A percentile compares a stretch with the other conserved stretches of the same genome.
phyloP scores from a whole-genome alignment of 2,888 invertebrate species.

The Lasiommata megera region DNA sequence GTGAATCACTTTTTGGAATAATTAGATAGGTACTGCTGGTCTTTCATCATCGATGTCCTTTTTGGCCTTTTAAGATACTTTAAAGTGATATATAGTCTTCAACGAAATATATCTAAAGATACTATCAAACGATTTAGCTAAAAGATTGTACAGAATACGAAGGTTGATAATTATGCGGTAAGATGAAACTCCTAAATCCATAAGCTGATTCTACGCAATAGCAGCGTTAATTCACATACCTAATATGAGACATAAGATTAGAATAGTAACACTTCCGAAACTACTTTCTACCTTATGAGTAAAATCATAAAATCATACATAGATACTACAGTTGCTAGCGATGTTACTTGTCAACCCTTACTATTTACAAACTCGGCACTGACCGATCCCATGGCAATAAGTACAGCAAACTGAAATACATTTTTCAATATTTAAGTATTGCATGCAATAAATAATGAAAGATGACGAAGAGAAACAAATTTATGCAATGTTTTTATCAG shows the following conservation, averaged over 20 bases:
- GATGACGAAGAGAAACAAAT: background rate
- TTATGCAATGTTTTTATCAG: background rate
- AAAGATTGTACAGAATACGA: too few species aligned
- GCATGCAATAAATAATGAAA: too few species aligned
- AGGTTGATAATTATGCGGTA: background rate
- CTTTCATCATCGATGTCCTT: background rate
- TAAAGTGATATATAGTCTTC: too few species aligned
- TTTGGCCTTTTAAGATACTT: background rate
- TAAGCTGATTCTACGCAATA: background rate
- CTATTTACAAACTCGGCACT: slow-evolving; percentile 61
- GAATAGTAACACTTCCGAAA: too few species aligned
- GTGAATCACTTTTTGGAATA: too few species aligned
- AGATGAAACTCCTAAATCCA: slow-evolving; percentile 19
- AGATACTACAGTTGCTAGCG: slow-evolving; percentile 9
- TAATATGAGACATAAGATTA: too few species aligned
- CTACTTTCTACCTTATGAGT: too few species aligned
- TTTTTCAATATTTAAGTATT: background rate
- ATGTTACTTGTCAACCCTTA: slow-evolving; percentile 56
- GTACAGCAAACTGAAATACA: slow-evolving; percentile 66
- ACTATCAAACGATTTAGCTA: background rate
- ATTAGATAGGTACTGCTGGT: too few species aligned
- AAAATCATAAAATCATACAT: too few species aligned
- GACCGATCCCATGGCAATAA: slow-evolving; percentile 70
- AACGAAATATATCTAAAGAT: background rate
- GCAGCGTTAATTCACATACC: too few species aligned